Evolutionary conservation across 2,888 invertebrate genomes (phyloP).

Genomic region (Myathropa florea): DNA sequence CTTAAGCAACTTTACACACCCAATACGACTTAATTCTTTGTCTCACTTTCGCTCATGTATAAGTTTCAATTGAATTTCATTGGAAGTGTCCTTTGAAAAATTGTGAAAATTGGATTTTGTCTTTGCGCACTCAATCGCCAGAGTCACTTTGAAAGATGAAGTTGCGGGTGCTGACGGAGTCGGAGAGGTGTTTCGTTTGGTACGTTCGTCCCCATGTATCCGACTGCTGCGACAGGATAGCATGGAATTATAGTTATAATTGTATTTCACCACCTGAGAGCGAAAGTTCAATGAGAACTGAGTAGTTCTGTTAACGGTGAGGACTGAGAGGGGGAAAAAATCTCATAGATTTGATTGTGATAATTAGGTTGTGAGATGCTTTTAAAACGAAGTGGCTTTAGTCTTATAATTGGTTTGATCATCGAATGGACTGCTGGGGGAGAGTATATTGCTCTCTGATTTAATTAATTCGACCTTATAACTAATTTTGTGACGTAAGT

Average conservation of each 20-base stretch:
- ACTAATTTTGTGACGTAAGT: background rate
- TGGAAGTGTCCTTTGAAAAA: constrained; percentile 57
- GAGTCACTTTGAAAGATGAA: constrained; percentile 31
- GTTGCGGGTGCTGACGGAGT: background rate
- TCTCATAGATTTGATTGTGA: constrained; percentile 35
- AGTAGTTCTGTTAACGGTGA: constrained; percentile 9
- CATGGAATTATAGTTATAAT: constrained; percentile 49
- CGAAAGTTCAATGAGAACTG: constrained; percentile 12
- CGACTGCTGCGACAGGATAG: background rate
- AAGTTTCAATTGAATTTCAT: constrained; percentile 63
- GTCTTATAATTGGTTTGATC: constrained; percentile 30
- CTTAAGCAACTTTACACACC: constrained; percentile 57
- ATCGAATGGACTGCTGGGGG: background rate
- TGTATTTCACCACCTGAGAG: constrained; percentile 44
- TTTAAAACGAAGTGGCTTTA: constrained; percentile 42
- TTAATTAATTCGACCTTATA: background rate
- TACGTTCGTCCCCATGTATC: background rate
- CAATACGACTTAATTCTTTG: constrained; percentile 14
- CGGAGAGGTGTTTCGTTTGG: background rate
- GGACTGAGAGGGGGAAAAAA: background rate
- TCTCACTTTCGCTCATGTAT: constrained; percentile 16
- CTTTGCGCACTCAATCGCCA: constrained; percentile 51
- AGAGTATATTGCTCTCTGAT: background rate
- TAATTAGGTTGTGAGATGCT: constrained; percentile 63
- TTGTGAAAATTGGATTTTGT: constrained; percentile 68